A percentile compares a stretch with the other conserved stretches of the same genome.
Evolutionary conservation across 2,888 invertebrate genomes (phyloP).

Genomic region (Nomada goodeniana): DNA sequence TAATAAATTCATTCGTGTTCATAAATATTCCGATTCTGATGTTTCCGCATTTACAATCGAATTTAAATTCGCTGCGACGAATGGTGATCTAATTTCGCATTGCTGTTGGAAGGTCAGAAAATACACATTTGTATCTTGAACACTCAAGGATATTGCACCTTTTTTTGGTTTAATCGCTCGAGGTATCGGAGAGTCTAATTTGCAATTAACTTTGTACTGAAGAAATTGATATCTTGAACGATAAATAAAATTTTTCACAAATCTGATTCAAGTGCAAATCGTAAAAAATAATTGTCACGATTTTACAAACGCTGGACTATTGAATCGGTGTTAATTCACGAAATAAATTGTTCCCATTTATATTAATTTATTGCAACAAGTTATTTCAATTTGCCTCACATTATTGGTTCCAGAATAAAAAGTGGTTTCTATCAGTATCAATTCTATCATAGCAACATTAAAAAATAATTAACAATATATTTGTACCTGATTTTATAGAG

Average conservation of each 20-base stretch:
- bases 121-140: slow-evolving; percentile 21
- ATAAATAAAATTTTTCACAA: not conserved
- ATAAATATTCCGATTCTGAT: not conserved
- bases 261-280: not conserved
- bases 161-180: slow-evolving; percentile 4
- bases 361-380: not conserved
- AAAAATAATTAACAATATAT: not conserved
- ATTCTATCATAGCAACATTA: not conserved
- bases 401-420: slow-evolving; percentile 61
- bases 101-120: slow-evolving; percentile 7
- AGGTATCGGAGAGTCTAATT: not conserved
- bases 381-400: not conserved
- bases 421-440: not conserved
- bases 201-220: not conserved
- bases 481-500: slow-evolving; percentile 82
- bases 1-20: not conserved
- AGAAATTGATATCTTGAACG: not conserved
- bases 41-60: not conserved
- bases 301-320: not conserved
- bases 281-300: not conserved
- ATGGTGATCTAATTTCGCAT: slow-evolving; percentile 31
- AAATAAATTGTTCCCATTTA: not conserved
- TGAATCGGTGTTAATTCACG: not conserved
- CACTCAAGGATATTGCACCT: slow-evolving; percentile 34
- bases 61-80: slow-evolving; percentile 1